Base-by-base conservation (phyloP, 2,797 vertebrate species). In the Paedocypris micromegethes region DNA sequence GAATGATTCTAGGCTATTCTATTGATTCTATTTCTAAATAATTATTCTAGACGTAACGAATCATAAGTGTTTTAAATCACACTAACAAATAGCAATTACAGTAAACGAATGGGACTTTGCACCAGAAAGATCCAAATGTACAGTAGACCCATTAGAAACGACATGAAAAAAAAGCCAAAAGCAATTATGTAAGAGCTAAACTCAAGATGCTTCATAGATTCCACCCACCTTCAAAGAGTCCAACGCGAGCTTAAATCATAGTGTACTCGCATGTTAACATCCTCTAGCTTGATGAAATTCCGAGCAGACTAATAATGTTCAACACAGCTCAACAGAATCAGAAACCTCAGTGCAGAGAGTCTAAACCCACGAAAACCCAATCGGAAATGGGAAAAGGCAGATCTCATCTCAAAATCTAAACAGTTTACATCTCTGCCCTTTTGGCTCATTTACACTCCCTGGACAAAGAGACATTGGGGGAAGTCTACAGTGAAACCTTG, bases 361-460 rank as follows among this genome's bases (percentile, higher is more conserved):
- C 67, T 53, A 42, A 54, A 44, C 59, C 5, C 47, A 43, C 53
- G 71, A 8, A 5, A 9, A 66, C 53, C 38, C 64, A 75, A 74
- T 60, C 49, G 65, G 77, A 75, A 70, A 72, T 63, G 23, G 49
- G 62, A 72, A 75, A 59, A 50, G 38, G 61, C 66, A 68, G 70
- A 78, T 78, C 63, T 52, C 68, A 75, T 73, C 72, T 72, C 60
- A 37, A 68, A 72, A 66, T 77, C 38, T 72, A 81, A 79, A 82
- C 64, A 64, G 74, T 80, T 80, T 77, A 78, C 54, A 74, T 59
- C 9, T 61, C 72, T 64, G 70, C 62, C 67, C 9, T 47, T 70
- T 66, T 54, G 58, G 58, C 49, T 75, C 78, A 77, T 77, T 70
- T 77, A 66, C 66, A 47, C 49, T 72, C 78, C 58, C 77, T 54